Evolutionary conservation across 2,888 invertebrate species (phyloP).

Genomic region (Melangyna quadrimaculata): DNA sequence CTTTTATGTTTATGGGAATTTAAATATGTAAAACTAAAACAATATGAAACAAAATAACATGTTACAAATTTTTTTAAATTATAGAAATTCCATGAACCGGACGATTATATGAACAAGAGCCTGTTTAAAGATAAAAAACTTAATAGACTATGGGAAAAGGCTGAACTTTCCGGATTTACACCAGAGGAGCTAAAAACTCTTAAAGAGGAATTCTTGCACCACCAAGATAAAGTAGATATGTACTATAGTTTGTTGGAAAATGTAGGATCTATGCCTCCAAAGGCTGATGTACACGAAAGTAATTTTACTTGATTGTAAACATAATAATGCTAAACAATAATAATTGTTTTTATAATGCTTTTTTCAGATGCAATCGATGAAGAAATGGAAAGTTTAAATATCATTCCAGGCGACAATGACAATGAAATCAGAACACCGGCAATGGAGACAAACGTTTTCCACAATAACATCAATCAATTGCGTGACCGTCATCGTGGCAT

Average conservation of each 20-base stretch:
- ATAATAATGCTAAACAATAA: neutral
- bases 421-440: conserved; percentile 81
- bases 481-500: conserved; percentile 89
- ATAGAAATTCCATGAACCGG: conserved; percentile 80
- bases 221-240: conserved; percentile 95
- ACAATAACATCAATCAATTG: conserved; percentile 86
- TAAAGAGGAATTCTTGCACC: conserved; percentile 94
- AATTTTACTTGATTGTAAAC: conserved; percentile 75
- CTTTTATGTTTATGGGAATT: too few relatives aligned
- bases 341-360: neutral
- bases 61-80: neutral
- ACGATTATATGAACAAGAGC: conserved; percentile 87
- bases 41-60: too few relatives aligned
- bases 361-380: conserved; percentile 87
- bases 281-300: conserved; percentile 85
- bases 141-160: conserved; percentile 94
- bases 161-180: conserved; percentile 92
- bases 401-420: conserved; percentile 84
- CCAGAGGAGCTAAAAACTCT: conserved; percentile 90
- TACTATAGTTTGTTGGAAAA: conserved; percentile 91
- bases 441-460: conserved; percentile 82
- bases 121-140: conserved; percentile 94
- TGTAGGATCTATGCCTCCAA: conserved; percentile 82
- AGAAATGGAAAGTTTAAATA: conserved; percentile 88
- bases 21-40: too few relatives aligned